Evolutionary conservation across 2,797 vertebrate species (phyloP).

Genomic region (Sphaeramia orbicularis): DNA sequence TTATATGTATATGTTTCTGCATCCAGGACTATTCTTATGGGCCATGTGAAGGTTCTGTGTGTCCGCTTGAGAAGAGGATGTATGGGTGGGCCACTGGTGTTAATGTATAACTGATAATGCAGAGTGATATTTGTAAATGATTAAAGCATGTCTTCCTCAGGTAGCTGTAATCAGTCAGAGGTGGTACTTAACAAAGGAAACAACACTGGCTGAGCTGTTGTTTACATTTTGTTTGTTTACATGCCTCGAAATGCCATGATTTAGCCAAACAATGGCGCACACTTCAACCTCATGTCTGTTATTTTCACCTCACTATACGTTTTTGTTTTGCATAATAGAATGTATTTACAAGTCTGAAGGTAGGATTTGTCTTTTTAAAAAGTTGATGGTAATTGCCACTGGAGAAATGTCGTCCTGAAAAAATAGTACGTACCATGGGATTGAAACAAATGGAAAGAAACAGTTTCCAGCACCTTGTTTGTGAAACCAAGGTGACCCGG

Average conservation of each 20-base stretch:
- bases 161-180: constrained; percentile 71
- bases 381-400: neutral
- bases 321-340: constrained; percentile 18
- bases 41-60: constrained; percentile 12
- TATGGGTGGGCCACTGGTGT: constrained; percentile 47
- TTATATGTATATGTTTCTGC: no score
- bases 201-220: constrained; percentile 68
- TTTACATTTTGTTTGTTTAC: constrained; percentile 71
- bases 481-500: constrained; percentile 61
- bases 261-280: constrained; percentile 18
- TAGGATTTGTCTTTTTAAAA: constrained; percentile 46
- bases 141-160: constrained; percentile 73
- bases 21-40: neutral
- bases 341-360: constrained; percentile 37
- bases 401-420: no score
- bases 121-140: constrained; percentile 68
- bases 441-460: constrained; percentile 40
- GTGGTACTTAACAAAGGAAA: constrained; percentile 55
- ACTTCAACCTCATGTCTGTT: constrained; percentile 25
- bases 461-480: constrained; percentile 45
- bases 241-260: constrained; percentile 35
- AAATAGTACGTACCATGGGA: neutral
- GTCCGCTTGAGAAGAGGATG: constrained; percentile 9
- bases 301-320: constrained; percentile 20
- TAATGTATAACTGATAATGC: constrained; percentile 67